A percentile compares a stretch with the other conserved stretches of the same genome.
Evolutionary conservation across 2,113 vertebrate species (phyloP).

Genomic region (Clarias gariepinus): DNA sequence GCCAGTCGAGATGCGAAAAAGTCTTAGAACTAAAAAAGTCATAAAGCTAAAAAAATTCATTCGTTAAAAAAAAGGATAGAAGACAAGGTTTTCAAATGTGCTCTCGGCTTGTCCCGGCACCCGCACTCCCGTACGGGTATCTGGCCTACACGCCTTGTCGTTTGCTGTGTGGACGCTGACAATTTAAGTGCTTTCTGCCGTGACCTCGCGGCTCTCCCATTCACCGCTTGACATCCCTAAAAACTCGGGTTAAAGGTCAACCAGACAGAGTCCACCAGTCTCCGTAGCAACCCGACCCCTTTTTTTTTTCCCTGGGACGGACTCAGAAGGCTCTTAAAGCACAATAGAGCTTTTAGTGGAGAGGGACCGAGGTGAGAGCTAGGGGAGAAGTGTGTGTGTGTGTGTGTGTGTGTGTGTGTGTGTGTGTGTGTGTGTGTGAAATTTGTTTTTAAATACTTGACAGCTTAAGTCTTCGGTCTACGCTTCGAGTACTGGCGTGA

Average conservation of each 20-base stretch:
- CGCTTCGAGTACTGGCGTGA: neutral
- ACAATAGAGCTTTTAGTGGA: slow-evolving; percentile 83
- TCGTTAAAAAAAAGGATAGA: neutral
- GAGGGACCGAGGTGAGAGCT: slow-evolving; percentile 66
- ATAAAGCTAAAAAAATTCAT: too few relatives aligned
- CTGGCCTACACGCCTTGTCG: slow-evolving; percentile 64
- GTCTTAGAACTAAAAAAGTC: neutral
- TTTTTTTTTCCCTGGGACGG: slow-evolving; percentile 65
- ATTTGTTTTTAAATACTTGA: slow-evolving; percentile 41
- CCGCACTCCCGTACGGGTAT: slow-evolving; percentile 2
- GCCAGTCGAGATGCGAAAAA: slow-evolving; percentile 38
- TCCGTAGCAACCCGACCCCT: slow-evolving; percentile 72
- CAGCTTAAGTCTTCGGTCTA: neutral
- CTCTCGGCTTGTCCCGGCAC: neutral
- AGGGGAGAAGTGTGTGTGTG: slow-evolving; percentile 38
- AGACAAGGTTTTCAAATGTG: slow-evolving; percentile 29
- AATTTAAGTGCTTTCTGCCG: slow-evolving; percentile 77
- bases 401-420: neutral
- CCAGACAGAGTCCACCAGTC: slow-evolving; percentile 74
- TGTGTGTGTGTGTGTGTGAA: neutral
- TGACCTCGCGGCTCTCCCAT: slow-evolving; percentile 72
- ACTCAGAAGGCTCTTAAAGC: slow-evolving; percentile 80
- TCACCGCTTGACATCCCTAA: slow-evolving; percentile 68
- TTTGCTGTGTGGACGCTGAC: slow-evolving; percentile 66
- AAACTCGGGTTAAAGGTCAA: slow-evolving; percentile 79